A percentile compares a stretch with the other conserved stretches of the same genome.
Conservation (phyloP, 2,113 vertebrate species). For the Callaeas wilsoni region DNA sequence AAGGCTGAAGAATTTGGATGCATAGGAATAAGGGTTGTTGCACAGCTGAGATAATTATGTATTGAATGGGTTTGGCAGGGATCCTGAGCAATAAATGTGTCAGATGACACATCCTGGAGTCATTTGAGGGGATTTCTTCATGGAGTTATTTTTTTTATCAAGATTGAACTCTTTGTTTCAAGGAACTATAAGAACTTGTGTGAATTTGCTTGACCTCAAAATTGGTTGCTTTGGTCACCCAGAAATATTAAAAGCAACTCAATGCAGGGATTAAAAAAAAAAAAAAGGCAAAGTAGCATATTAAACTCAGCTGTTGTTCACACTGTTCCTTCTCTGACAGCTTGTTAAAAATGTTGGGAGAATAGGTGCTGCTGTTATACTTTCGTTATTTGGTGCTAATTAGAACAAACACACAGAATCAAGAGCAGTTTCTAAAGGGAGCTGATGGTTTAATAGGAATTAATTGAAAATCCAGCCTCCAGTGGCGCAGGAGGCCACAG, state of each 20-base stretch:
- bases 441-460: conserved; percentile 17
- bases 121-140: background rate
- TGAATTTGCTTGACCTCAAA: background rate
- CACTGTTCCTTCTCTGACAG: conserved; percentile 68
- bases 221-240: background rate
- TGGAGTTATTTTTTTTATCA: background rate
- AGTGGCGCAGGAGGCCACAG: background rate
- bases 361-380: conserved; percentile 66
- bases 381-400: conserved; percentile 79
- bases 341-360: conserved; percentile 66
- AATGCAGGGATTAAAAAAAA: background rate
- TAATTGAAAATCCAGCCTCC: conserved; percentile 16
- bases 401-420: conserved; percentile 55
- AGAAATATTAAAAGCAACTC: background rate
- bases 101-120: background rate
- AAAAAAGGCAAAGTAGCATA: conserved; percentile 33
- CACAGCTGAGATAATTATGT: conserved; percentile 15
- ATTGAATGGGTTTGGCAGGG: background rate
- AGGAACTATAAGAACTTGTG: background rate
- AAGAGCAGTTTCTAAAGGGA: background rate
- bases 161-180: background rate
- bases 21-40: background rate
- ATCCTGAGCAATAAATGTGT: conserved; percentile 19
- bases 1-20: background rate
- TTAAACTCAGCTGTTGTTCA: conserved; percentile 68